Percentiles rank a stretch among this genome's conserved stretches.
Conservation (phyloP, 2,888 invertebrate genomes). For the Cryptocephalus primarius region DNA sequence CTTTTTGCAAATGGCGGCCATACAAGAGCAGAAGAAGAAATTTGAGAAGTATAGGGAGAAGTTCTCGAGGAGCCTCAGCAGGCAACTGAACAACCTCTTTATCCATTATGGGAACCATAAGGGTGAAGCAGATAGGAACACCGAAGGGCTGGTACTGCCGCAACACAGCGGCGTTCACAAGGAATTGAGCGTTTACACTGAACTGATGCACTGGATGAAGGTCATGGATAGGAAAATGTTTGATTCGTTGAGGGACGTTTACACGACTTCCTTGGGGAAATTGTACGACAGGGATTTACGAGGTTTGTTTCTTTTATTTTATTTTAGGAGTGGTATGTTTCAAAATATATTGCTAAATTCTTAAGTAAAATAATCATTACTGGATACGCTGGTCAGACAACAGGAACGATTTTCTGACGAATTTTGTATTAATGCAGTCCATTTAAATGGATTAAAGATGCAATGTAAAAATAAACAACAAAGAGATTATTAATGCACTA, state of each 20-base stretch:
- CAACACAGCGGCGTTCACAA: constrained; percentile 72
- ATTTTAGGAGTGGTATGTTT: too few species aligned
- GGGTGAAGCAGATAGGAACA: constrained; percentile 46
- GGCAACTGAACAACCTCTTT: constrained; percentile 89
- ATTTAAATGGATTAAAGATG: too few species aligned
- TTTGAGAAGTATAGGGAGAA: constrained; percentile 67
- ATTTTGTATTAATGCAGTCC: too few species aligned
- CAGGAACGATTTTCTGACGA: too few species aligned
- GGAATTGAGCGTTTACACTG: constrained; percentile 77
- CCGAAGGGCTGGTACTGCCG: constrained; percentile 52
- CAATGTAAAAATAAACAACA: too few species aligned
- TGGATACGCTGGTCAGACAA: too few species aligned
- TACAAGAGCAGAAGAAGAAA: constrained; percentile 68
- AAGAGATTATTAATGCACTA: too few species aligned
- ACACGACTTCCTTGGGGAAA: constrained; percentile 73
- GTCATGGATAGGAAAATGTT: constrained; percentile 75
- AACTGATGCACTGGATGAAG: constrained; percentile 86
- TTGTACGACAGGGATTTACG: constrained; percentile 80
- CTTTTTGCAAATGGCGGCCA: constrained; percentile 56
- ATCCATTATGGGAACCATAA: constrained; percentile 78
- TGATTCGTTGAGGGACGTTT: constrained; percentile 69
- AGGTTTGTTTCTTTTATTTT: constrained; percentile 25
- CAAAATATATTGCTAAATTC: too few species aligned
- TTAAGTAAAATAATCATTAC: too few species aligned
- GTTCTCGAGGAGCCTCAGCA: constrained; percentile 73